phyloP scores from a whole-genome alignment of 2,888 invertebrate genomes.

The Bugula neritina region DNA sequence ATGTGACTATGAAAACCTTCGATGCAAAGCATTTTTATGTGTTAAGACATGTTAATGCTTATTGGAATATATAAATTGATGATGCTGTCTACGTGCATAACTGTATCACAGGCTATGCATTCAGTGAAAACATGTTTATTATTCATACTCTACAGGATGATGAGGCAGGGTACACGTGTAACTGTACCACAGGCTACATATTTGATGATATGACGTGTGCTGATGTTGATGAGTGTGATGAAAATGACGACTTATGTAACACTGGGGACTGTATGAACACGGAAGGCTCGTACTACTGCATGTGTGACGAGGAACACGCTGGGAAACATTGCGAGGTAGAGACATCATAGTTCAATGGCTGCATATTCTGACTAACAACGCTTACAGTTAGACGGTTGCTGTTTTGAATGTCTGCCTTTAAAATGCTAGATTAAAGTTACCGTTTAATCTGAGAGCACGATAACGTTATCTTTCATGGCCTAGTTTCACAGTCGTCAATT shows the following conservation, averaged over 20 bases:
- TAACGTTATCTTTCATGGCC: too few species aligned
- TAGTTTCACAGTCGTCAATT: too few species aligned
- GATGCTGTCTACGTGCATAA: slow-evolving; percentile 26
- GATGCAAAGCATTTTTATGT: too few species aligned
- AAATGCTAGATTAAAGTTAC: too few species aligned
- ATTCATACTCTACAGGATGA: slow-evolving; percentile 27
- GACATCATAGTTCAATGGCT: too few species aligned
- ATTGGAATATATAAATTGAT: slow-evolving; percentile 31
- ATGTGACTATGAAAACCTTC: too few species aligned
- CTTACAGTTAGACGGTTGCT: too few species aligned
- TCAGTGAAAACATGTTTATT: slow-evolving; percentile 32
- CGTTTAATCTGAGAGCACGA: too few species aligned
- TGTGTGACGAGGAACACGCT: slow-evolving; percentile 34
- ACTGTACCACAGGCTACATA: slow-evolving; percentile 15
- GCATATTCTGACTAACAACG: not conserved
- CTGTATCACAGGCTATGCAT: slow-evolving; percentile 26
- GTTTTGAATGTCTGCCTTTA: too few species aligned
- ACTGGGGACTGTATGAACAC: slow-evolving; percentile 34
- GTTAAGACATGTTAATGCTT: too few species aligned
- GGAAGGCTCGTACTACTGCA: slow-evolving; percentile 34
- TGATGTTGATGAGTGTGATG: slow-evolving; percentile 35
- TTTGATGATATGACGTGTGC: slow-evolving; percentile 35
- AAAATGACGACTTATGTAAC: slow-evolving; percentile 32
- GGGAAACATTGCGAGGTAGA: slow-evolving; percentile 37
- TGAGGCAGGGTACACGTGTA: slow-evolving; percentile 28